Conservation (phyloP, 2,888 invertebrate species). For the Orthosia cruda region DNA sequence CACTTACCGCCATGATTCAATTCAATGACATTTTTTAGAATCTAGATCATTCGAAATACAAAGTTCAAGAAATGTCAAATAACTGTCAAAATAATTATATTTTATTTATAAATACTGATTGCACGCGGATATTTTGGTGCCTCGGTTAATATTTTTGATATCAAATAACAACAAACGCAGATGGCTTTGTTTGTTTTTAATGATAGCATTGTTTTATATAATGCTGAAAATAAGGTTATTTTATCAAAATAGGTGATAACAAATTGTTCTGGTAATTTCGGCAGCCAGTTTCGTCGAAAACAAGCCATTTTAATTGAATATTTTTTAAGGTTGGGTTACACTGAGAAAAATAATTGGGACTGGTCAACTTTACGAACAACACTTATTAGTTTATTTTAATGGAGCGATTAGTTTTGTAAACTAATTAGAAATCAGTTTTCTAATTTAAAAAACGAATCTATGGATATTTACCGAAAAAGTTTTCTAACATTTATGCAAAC, state of each 20-base stretch:
- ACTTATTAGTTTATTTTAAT: no score
- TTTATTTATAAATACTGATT: background rate
- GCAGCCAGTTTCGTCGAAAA: background rate
- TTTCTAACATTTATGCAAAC: no score
- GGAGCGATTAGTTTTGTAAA: no score
- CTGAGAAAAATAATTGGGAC: no score
- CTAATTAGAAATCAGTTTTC: no score
- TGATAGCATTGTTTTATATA: slow-evolving; percentile 22
- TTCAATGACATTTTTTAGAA: background rate
- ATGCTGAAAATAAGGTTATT: slow-evolving; percentile 21
- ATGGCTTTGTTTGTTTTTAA: slow-evolving; percentile 28
- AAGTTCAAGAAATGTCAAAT: slow-evolving; percentile 9
- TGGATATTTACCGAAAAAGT: no score
- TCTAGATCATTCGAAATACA: background rate
- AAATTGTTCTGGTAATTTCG: slow-evolving; percentile 19
- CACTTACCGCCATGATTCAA: no score
- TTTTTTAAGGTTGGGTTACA: background rate
- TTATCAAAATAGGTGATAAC: slow-evolving; percentile 31
- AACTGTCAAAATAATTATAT: background rate
- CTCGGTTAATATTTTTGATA: slow-evolving; percentile 5
- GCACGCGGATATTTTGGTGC: background rate
- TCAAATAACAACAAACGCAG: slow-evolving; percentile 8
- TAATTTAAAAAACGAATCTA: no score
- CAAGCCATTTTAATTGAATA: background rate
- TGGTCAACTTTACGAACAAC: no score